Conservation (phyloP, 2,888 invertebrate genomes). For the Stenotaenia linearis region DNA sequence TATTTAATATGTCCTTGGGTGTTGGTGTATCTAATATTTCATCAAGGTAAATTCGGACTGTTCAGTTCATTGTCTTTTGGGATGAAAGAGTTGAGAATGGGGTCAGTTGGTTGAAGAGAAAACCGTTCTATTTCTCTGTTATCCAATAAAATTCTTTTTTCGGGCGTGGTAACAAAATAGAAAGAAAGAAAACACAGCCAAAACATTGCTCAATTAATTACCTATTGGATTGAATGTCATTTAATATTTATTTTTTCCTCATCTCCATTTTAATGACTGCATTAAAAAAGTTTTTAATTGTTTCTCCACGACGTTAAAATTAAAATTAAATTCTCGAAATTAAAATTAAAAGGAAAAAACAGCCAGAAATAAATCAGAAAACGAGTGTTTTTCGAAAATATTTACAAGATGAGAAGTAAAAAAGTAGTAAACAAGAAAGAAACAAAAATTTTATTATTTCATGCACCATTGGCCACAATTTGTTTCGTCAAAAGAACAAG, state of each 20-base stretch:
- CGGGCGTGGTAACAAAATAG: background rate
- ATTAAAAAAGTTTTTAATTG: background rate
- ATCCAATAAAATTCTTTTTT: conserved; percentile 2
- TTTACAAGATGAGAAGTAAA: background rate
- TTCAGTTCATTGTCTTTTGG: conserved; percentile 24
- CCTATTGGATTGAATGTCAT: conserved; percentile 3
- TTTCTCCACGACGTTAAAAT: background rate
- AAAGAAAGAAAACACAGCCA: background rate
- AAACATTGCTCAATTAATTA: conserved; percentile 22
- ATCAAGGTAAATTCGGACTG: conserved; percentile 10
- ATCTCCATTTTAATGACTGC: background rate
- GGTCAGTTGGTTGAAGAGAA: conserved; percentile 20
- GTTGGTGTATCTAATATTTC: background rate
- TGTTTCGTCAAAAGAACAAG: conserved; percentile 12
- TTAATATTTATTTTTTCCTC: background rate
- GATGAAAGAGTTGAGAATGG: conserved; percentile 19
- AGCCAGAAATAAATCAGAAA: background rate
- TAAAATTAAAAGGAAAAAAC: background rate
- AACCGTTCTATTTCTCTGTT: conserved; percentile 3
- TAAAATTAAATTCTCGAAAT: background rate
- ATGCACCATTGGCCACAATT: conserved; percentile 4
- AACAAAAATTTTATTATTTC: background rate
- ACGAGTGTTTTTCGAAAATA: too few relatives aligned
- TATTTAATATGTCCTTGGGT: background rate
- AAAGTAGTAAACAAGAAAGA: background rate